Conservation (phyloP, 2,797 vertebrate genomes). For the Helicolenus hilgendorfi region DNA sequence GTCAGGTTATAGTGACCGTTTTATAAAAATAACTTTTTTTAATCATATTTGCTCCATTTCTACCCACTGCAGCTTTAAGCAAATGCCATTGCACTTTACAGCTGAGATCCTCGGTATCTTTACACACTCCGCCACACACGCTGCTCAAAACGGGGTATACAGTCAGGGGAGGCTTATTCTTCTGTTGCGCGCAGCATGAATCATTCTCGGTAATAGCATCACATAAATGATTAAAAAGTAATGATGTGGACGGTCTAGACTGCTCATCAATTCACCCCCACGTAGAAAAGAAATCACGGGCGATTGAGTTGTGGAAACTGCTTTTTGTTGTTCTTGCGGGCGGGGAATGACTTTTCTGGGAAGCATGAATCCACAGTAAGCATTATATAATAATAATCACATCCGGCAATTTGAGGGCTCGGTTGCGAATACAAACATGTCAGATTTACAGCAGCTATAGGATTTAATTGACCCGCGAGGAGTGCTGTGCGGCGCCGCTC, state of each 20-base stretch:
- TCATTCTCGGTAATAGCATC: conserved; percentile 65
- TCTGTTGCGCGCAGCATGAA: conserved; percentile 37
- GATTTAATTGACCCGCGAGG: conserved; percentile 50
- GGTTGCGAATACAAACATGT: conserved; percentile 50
- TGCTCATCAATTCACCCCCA: conserved; percentile 61
- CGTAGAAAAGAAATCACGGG: conserved; percentile 51
- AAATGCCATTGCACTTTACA: conserved; percentile 25
- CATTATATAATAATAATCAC: conserved; percentile 53
- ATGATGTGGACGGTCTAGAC: conserved; percentile 66
- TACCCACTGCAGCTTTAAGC: background rate
- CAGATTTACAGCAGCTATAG: conserved; percentile 55
- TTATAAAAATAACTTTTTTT: background rate
- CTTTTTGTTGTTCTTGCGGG: conserved; percentile 55
- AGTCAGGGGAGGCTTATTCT: conserved; percentile 31
- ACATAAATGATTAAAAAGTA: conserved; percentile 75
- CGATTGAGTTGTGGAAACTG: conserved; percentile 54
- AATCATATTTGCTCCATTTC: background rate
- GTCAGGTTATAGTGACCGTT: background rate
- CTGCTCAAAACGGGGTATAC: conserved; percentile 26
- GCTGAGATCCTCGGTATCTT: background rate
- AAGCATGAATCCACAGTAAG: conserved; percentile 32
- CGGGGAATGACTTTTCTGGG: conserved; percentile 34
- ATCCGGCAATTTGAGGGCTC: conserved; percentile 32
- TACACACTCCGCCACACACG: conserved; percentile 19
- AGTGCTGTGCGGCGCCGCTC: conserved; percentile 13